phyloP scores from a whole-genome alignment of 2,797 vertebrate species.

The Rhincodon typus region DNA sequence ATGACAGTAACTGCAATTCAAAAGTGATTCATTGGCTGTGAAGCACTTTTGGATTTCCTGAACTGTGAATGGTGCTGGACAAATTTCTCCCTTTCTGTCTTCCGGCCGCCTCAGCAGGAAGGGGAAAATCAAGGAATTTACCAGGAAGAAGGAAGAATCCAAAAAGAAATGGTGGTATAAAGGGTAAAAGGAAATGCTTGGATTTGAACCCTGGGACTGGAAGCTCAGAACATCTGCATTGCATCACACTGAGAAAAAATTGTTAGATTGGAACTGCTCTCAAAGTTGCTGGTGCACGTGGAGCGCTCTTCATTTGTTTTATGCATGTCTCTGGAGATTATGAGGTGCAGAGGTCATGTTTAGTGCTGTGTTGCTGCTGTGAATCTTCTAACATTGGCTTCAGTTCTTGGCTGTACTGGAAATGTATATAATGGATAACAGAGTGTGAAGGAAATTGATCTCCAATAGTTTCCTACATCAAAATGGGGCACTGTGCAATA shows the following conservation, averaged over 20 bases:
- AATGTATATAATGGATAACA: background rate
- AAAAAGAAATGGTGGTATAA: background rate
- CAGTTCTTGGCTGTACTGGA: background rate
- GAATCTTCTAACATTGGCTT: background rate
- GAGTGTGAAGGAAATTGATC: background rate
- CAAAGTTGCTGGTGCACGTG: background rate
- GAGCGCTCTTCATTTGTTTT: background rate
- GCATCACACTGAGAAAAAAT: background rate
- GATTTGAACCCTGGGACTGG: background rate
- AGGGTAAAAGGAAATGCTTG: background rate
- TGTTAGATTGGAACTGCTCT: background rate
- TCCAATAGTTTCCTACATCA: background rate
- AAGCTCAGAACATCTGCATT: background rate
- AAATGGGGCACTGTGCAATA: background rate
- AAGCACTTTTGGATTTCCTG: background rate
- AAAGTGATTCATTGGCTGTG: background rate
- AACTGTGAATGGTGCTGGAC: background rate
- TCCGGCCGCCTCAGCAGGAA: background rate
- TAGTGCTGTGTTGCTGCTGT: background rate
- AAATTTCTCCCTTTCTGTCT: background rate
- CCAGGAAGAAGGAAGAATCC: background rate
- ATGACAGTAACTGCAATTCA: background rate
- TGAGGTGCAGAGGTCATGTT: background rate
- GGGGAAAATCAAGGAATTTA: background rate
- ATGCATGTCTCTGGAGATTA: background rate